Evolutionary conservation across 2,113 vertebrate genomes (phyloP), one percentile per base, ranked within the genome.

Genomic region (Bubalus kerabau): DNA sequence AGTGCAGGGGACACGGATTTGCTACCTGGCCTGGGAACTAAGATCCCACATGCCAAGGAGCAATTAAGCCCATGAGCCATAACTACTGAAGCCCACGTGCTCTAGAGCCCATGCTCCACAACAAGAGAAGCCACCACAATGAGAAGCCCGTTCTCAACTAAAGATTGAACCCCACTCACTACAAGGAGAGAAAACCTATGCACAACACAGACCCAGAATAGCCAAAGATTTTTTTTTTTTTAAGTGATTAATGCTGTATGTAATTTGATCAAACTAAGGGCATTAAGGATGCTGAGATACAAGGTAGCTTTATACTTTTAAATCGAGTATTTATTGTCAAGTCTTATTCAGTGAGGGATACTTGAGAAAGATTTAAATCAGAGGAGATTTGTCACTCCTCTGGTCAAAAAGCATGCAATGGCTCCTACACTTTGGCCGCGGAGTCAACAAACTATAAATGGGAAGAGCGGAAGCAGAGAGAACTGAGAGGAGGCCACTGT

Each of bases 81-180:
- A 36, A 36, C n/a, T 71, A 21, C 64, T 11, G 17, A 71, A 1
- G 17, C 64, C n/a, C 17, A 0, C 2, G 0, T 10, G 17, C 8
- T 1, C 17, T 36, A 21, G n/a, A 71, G 64, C 64, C 8, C 64
- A 21, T 5, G n/a, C 9, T 36, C 17, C 64, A 11, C 64, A 26
- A 9, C 57, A 71, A 67, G 64, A 36, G 64, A 64, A 17, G 32
- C 15, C 32, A 9, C 15, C 30, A 2, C 17, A 15, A 8, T 9
- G 7, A n/a, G 62, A 11, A 71, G 17, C 64, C 9, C 5, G n/a
- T 36, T 17, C 8, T 10, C 64, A 71, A 5, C 64, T 71, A 36
- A 10, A 36, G 64, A 67, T 4, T 5, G 19, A 67, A 36, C 32
- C 64, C 32, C 32, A 5, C 17, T 67, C 64, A 36, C 9, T n/a